phyloP scores from a whole-genome alignment of 2,113 vertebrate genomes.

The Semnornis frantzii region DNA sequence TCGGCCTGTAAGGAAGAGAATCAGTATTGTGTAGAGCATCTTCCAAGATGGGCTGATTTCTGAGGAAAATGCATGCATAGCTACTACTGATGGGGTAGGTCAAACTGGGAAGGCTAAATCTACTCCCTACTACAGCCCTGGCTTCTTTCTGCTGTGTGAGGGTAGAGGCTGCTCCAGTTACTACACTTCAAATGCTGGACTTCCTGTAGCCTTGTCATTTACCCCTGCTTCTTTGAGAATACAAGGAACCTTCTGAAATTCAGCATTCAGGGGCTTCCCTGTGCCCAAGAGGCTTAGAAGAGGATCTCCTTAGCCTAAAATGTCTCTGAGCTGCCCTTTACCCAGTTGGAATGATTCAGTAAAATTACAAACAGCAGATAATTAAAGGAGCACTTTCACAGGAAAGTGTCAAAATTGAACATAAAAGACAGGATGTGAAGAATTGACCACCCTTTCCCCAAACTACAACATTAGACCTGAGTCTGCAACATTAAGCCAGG shows the following conservation, averaged over 20 bases:
- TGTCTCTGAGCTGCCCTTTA: background rate
- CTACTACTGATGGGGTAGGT: background rate
- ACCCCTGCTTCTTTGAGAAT: background rate
- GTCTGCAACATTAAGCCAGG: background rate
- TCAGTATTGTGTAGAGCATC: background rate
- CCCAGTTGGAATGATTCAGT: background rate
- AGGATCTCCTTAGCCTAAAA: background rate
- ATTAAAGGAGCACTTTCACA: background rate
- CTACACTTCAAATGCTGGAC: background rate
- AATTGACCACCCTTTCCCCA: background rate
- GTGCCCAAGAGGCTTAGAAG: background rate
- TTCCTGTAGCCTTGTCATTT: background rate
- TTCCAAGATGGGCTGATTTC: background rate
- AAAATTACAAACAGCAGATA: background rate
- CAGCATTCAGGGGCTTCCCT: background rate
- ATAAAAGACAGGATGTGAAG: background rate
- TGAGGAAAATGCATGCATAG: background rate
- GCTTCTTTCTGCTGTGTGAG: background rate
- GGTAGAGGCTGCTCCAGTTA: background rate
- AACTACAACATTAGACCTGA: background rate
- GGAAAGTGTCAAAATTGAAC: background rate
- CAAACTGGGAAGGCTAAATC: background rate
- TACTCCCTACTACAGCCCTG: background rate
- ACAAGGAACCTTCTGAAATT: background rate
- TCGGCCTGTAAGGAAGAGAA: constrained; percentile 23